Base-by-base conservation (phyloP, 2,888 invertebrate genomes). In the Agrotis puta region DNA sequence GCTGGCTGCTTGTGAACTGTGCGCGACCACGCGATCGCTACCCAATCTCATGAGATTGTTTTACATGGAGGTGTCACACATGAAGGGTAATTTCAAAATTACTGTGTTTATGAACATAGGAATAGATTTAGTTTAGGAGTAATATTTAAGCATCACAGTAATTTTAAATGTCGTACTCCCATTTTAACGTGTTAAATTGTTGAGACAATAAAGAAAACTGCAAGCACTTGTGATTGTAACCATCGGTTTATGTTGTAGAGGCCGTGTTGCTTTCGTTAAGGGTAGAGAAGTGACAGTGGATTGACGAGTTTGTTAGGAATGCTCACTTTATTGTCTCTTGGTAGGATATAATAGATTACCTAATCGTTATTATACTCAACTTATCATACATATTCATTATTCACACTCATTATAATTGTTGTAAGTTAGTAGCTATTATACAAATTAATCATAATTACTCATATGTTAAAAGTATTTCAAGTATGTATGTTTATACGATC, bases 401-500 rank as follows among this genome's bases (percentile, higher is more conserved):
- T 82, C 77, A 74, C 63, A 81, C 83, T 87, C 84, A 82, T 88
- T 87, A 85, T 88, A 80, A 87, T 88, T 88, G 85, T 88, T 88
- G 85, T 91, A 91, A 89, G 90, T 83, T 90, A 90, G 87, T 87
- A 82, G 87, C 83, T 92, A 87, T 63, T 91, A 90, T 88, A 92
- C 91, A 92, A 93, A 92, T 89, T 92, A 92, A 89, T 89, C 87
- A 65, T 91, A 90, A 88, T 88, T 91, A 90, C 87, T 86, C 77
- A 87, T 87, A 85, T 86, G 81, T 87, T 89, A 78, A 91, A 92
- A 88, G 88, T 87, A 91, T 89, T 89, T 88, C 88, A 86, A 85
- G 84, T 90, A 91, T 91, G 89, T 92, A 92, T 91, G 91, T 92
- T 93, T 90, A 90, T 92, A 91, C 89, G 90, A 89, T 87, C 75